Evolutionary conservation across 1,140 invertebrate species (phyloP).

Genomic region (Bombus impatiens): DNA sequence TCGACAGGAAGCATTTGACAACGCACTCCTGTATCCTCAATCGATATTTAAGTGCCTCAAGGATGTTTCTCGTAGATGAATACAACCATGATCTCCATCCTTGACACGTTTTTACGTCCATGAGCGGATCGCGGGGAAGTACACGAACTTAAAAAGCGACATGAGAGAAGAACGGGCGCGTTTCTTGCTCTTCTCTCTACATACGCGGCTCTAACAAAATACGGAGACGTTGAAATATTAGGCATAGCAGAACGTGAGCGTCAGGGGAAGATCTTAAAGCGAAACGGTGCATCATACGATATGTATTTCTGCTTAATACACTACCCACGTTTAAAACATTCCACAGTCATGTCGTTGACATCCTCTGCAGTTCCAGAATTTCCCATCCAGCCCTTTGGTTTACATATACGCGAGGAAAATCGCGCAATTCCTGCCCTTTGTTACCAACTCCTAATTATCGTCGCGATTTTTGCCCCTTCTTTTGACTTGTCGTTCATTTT

Average conservation of each 20-base stretch:
- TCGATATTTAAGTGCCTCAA: conserved; percentile 49
- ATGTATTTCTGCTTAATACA: conserved; percentile 36
- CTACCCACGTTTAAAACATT: conserved; percentile 41
- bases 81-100: conserved; percentile 49
- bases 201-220: background rate
- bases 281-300: conserved; percentile 15
- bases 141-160: conserved; percentile 2
- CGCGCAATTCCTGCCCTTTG: background rate
- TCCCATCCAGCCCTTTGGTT: background rate
- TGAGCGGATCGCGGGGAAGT: background rate
- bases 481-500: background rate
- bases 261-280: conserved; percentile 7
- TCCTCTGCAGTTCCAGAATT: background rate
- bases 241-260: too few species aligned
- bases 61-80: conserved; percentile 36
- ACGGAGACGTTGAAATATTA: background rate
- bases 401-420: background rate
- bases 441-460: background rate
- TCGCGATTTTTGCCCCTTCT: background rate
- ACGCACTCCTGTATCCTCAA: conserved; percentile 46
- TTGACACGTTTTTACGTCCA: conserved; percentile 44
- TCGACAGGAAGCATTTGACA: conserved; percentile 26
- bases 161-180: background rate
- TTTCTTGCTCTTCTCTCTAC: background rate
- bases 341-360: conserved; percentile 22